Base-by-base conservation (phyloP, 2,888 invertebrate genomes). In the Lithosia quadra region DNA sequence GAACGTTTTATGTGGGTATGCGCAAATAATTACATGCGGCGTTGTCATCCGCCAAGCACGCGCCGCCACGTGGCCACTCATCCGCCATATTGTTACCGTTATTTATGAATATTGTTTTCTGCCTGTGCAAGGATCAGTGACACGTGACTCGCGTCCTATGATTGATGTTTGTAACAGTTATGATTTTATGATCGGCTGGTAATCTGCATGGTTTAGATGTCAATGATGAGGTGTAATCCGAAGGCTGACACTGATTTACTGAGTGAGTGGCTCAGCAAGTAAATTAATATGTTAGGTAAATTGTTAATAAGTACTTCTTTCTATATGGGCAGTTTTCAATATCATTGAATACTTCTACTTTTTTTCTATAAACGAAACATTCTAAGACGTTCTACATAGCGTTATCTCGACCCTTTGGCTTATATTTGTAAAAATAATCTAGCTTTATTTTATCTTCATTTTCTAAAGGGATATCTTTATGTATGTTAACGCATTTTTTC, bases 51-150 rank as follows among this genome's bases (percentile, higher is more conserved):
- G 72, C 76, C 75, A 67, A 73, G 80, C 90, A 88, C 88, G 88
- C 86, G 87, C 71, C 84, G 87, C 71, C 91, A 86, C 90, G 91
- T 89, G 92, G 70, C 88, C 75, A 73, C 75, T 78, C 77, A 77
- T 79, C 80, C 83, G 74, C 74, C 76, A 78, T 84, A 90, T 91
- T 92, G 90, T 92, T 88, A 86, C 86, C 84, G 88, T 92, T 93
- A 94, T 94, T 94, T 94, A 94, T 94, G 94, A 92, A 93, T 92
- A 94, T 93, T 90, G 92, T 92, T 90, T 86, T 83, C 81, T 84
- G 80, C 80, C 75, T 84, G 79, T 80, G 79, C 81, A 80, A 84
- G 86, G 85, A 90, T 89, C 88, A 87, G 65, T 72, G 89, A 72
- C 92, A 90, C 92, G 92, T 84, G 91, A 69, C 76, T 79, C 62